Conservation (phyloP, 1,140 invertebrate genomes). For the Pentalonia nigronervosa region DNA sequence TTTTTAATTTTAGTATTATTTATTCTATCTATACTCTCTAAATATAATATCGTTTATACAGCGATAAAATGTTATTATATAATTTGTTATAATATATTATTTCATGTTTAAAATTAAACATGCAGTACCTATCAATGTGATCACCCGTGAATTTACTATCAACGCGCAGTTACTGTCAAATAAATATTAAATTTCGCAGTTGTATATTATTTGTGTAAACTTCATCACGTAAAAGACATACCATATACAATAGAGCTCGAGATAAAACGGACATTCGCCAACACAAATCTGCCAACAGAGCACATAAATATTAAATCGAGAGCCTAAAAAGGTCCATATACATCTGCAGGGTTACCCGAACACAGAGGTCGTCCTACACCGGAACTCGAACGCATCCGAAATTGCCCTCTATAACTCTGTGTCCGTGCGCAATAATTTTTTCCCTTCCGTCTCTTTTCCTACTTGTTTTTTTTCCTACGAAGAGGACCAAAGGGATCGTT, state of each 20-base stretch:
- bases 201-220: neutral
- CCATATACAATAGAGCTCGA: neutral
- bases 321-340: conserved; percentile 50
- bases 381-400: conserved; percentile 52
- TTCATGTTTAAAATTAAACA: neutral
- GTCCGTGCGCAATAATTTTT: conserved; percentile 26
- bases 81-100: neutral
- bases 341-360: neutral
- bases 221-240: neutral
- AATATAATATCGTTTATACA: neutral
- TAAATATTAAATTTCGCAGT: neutral
- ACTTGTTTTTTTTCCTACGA: neutral
- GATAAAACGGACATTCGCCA: conserved; percentile 29
- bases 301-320: conserved; percentile 55
- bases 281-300: conserved; percentile 56
- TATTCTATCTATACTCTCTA: neutral
- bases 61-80: neutral
- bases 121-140: neutral
- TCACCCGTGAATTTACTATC: neutral
- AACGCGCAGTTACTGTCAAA: neutral
- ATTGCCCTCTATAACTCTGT: conserved; percentile 49
- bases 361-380: conserved; percentile 26
- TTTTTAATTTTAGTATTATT: neutral
- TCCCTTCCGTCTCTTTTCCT: neutral
- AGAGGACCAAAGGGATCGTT: conserved; percentile 36